phyloP scores from a whole-genome alignment of 2,888 invertebrate genomes.

The Hydrotaea cyrtoneurina region DNA sequence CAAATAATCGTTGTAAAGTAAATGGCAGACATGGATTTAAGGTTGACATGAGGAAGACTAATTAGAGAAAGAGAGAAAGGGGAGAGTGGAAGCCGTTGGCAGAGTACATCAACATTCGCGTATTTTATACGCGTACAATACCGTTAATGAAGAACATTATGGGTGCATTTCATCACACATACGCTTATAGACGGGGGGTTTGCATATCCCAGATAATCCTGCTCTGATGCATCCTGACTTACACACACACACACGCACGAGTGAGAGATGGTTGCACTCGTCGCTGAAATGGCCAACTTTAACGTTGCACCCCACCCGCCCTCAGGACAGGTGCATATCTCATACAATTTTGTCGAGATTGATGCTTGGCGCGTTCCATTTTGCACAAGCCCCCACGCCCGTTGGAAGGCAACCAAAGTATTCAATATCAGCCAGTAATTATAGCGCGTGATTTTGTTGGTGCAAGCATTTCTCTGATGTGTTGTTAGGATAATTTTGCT shows the following conservation, averaged over 20 bases:
- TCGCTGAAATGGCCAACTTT: neutral
- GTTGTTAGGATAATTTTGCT: conserved; percentile 7
- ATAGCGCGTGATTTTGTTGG: neutral
- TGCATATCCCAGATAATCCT: neutral
- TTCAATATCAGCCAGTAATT: neutral
- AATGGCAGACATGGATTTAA: no score
- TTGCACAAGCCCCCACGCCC: neutral
- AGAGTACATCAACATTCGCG: conserved; percentile 5
- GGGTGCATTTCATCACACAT: neutral
- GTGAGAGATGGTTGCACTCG: neutral
- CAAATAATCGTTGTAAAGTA: no score
- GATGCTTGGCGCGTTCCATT: no score
- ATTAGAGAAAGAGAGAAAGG: neutral
- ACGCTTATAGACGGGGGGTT: neutral
- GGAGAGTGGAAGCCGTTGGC: no score
- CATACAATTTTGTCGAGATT: neutral
- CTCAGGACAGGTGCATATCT: neutral
- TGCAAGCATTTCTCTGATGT: neutral
- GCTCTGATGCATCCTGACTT: neutral
- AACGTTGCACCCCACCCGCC: neutral
- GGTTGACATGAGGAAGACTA: no score
- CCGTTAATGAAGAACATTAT: neutral
- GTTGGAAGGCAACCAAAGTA: neutral
- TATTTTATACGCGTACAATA: neutral
- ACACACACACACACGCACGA: no score